Evolutionary conservation across 1,140 invertebrate genomes (phyloP).

Genomic region (Meloidogyne floridensis): DNA sequence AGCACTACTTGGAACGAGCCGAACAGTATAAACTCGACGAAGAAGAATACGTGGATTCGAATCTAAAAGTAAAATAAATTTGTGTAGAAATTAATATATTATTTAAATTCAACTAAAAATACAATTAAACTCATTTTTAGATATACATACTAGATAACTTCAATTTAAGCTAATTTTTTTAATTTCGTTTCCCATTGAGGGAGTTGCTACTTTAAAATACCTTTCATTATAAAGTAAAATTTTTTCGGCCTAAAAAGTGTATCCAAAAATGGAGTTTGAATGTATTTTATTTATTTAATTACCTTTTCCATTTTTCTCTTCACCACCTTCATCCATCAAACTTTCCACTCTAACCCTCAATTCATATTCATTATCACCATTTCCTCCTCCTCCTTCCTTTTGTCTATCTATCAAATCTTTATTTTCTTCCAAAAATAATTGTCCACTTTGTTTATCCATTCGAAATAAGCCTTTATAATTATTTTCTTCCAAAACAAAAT

Average conservation of each 20-base stretch:
- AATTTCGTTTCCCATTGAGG: too few species aligned
- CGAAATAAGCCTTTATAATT: neutral
- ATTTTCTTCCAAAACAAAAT: conserved; percentile 13
- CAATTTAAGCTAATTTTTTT: too few species aligned
- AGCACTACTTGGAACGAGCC: conserved; percentile 8
- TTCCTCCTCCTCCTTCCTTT: neutral
- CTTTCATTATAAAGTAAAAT: too few species aligned
- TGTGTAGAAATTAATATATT: too few species aligned
- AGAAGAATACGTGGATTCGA: neutral
- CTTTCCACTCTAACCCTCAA: neutral
- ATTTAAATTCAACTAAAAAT: too few species aligned
- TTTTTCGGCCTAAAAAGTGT: too few species aligned
- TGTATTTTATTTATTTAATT: neutral
- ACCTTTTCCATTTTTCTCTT: neutral
- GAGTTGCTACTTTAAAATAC: too few species aligned
- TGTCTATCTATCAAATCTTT: neutral
- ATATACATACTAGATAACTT: too few species aligned
- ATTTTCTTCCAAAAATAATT: conserved; percentile 11
- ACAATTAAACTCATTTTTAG: too few species aligned
- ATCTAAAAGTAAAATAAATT: too few species aligned
- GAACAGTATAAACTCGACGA: conserved; percentile 19
- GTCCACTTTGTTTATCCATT: conserved; percentile 20
- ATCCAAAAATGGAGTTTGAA: too few species aligned
- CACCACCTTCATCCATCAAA: neutral
- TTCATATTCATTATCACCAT: conserved; percentile 10